Conservation (phyloP, 2,888 invertebrate species). For the Megalurothrips usitatus region DNA sequence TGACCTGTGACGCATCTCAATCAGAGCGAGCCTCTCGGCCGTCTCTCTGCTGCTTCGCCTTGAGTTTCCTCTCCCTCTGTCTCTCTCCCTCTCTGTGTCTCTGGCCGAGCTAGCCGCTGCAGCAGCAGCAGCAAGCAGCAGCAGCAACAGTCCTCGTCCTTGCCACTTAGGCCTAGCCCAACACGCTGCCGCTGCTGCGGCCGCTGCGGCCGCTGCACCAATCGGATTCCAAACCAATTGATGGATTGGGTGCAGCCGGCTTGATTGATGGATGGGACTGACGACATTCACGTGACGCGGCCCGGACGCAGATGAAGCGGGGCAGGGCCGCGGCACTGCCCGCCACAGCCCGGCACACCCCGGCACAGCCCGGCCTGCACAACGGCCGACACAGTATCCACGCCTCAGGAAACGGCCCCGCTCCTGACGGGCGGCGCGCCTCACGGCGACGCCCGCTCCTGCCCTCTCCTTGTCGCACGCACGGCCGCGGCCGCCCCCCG, state of each 20-base stretch:
- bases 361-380: no score
- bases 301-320: constrained; percentile 9
- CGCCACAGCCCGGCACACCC: no score
- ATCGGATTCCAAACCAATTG: neutral
- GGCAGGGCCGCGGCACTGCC: constrained; percentile 29
- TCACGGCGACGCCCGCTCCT: constrained; percentile 27
- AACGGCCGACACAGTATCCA: no score
- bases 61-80: no score
- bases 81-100: neutral
- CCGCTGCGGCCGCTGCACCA: no score
- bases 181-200: no score
- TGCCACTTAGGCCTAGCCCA: neutral
- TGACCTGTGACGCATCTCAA: neutral
- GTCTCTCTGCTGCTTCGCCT: neutral
- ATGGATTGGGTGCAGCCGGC: neutral
- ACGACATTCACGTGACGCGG: no score
- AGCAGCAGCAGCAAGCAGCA: neutral
- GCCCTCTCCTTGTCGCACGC: neutral
- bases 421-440: no score
- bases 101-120: neutral
- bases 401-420: no score
- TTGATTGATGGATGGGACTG: neutral
- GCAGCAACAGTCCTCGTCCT: neutral
- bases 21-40: neutral
- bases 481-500: neutral